Conservation (phyloP, 1,140 invertebrate species). For the Neuroterus valhalla region DNA sequence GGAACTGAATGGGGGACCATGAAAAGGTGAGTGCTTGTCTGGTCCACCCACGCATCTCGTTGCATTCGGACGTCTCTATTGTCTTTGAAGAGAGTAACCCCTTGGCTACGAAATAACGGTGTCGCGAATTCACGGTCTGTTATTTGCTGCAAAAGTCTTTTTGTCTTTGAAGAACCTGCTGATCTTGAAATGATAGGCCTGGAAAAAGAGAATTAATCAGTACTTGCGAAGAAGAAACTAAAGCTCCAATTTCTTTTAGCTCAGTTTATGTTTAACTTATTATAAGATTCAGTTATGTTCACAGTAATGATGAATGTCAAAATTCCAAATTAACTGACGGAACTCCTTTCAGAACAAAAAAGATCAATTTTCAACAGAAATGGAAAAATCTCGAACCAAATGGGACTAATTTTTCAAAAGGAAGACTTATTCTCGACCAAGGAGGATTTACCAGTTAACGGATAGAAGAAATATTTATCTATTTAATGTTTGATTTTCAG, state of each 20-base stretch:
- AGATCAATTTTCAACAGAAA: too few relatives aligned
- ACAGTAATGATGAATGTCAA: too few relatives aligned
- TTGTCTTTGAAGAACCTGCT: conserved; percentile 1
- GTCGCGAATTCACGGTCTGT: conserved; percentile 21
- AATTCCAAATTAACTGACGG: too few relatives aligned
- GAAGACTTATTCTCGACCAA: too few relatives aligned
- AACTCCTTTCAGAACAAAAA: too few relatives aligned
- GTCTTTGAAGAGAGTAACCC: conserved; percentile 52
- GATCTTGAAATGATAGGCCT: neutral
- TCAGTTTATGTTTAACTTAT: too few relatives aligned
- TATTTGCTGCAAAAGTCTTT: conserved; percentile 6
- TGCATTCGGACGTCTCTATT: conserved; percentile 62
- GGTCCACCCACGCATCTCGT: conserved; percentile 53
- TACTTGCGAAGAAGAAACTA: neutral
- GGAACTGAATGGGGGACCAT: conserved; percentile 47
- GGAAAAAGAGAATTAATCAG: neutral
- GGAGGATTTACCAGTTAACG: too few relatives aligned
- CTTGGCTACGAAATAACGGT: conserved; percentile 53
- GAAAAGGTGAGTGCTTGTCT: conserved; percentile 42
- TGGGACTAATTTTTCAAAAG: too few relatives aligned
- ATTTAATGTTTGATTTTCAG: too few relatives aligned
- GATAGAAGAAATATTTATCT: too few relatives aligned
- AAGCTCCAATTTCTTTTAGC: neutral
- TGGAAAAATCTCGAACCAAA: too few relatives aligned
- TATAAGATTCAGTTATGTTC: too few relatives aligned